phyloP scores from a whole-genome alignment of 2,797 vertebrate genomes.

The Sus cebifrons region DNA sequence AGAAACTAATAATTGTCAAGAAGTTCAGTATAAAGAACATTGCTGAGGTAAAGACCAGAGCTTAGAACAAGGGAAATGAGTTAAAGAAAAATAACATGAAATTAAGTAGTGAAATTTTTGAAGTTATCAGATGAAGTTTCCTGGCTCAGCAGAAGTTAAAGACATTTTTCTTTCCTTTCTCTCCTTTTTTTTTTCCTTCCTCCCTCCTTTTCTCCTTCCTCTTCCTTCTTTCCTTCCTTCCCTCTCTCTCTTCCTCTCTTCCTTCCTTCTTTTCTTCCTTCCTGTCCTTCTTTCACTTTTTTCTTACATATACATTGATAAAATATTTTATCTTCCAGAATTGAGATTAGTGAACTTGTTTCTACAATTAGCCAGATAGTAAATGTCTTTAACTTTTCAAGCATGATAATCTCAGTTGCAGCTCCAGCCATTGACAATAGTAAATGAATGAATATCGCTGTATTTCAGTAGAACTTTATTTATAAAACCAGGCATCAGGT shows the following conservation, averaged over 20 bases:
- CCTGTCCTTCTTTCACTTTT: background rate
- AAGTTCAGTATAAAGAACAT: background rate
- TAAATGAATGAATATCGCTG: background rate
- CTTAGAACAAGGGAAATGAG: background rate
- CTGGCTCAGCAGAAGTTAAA: background rate
- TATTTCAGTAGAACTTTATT: slow-evolving; percentile 52
- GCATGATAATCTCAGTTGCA: background rate
- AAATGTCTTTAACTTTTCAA: slow-evolving; percentile 5
- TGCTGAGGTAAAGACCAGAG: background rate
- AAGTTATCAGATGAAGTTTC: background rate
- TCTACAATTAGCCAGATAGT: background rate
- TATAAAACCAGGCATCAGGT: background rate
- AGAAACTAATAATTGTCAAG: background rate
- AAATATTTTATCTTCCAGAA: slow-evolving; percentile 16
- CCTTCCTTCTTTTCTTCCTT: no score
- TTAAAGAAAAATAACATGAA: background rate
- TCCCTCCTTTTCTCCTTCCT: fast-evolving
- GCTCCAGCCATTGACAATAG: background rate
- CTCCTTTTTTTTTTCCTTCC: background rate
- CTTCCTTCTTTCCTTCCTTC: background rate
- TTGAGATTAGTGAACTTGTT: background rate
- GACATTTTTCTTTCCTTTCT: background rate
- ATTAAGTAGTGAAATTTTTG: background rate
- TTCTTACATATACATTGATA: background rate
- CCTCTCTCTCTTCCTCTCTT: fast-evolving